Conservation (phyloP, 2,888 invertebrate genomes). For the Parasteatoda lunata region DNA sequence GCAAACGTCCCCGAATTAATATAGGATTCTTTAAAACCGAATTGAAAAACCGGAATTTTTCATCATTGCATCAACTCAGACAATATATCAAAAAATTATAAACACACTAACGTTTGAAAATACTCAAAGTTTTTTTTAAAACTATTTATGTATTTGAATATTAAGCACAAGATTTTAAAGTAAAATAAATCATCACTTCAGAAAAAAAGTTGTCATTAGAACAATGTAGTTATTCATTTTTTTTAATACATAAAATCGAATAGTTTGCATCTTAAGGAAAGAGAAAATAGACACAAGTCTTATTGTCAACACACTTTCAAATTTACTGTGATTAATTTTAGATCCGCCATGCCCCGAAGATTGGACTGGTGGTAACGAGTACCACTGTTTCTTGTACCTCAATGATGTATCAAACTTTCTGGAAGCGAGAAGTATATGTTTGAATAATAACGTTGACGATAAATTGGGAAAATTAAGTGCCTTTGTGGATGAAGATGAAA, state of each 20-base stretch:
- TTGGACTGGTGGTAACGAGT: slow-evolving; percentile 62
- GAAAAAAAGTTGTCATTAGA: neutral
- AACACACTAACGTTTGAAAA: too few species aligned
- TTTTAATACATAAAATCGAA: too few species aligned
- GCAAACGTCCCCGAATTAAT: too few species aligned
- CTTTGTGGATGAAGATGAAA: slow-evolving; percentile 44
- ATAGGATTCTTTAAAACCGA: too few species aligned
- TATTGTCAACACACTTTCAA: neutral
- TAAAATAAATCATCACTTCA: neutral
- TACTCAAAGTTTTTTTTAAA: too few species aligned
- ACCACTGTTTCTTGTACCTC: slow-evolving; percentile 55
- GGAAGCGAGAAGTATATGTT: slow-evolving; percentile 33
- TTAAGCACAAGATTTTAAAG: neutral
- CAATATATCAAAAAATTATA: too few species aligned
- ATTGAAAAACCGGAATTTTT: too few species aligned
- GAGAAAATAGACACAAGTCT: neutral
- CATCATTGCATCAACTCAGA: too few species aligned
- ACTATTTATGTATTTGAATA: too few species aligned
- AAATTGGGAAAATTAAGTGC: slow-evolving; percentile 31
- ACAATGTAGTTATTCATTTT: neutral
- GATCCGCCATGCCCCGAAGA: slow-evolving; percentile 56
- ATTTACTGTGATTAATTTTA: neutral
- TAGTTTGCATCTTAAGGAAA: too few species aligned
- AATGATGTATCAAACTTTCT: slow-evolving; percentile 7
- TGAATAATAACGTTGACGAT: slow-evolving; percentile 9